phyloP scores from a whole-genome alignment of 2,797 vertebrate species.

The Pristis pectinata region DNA sequence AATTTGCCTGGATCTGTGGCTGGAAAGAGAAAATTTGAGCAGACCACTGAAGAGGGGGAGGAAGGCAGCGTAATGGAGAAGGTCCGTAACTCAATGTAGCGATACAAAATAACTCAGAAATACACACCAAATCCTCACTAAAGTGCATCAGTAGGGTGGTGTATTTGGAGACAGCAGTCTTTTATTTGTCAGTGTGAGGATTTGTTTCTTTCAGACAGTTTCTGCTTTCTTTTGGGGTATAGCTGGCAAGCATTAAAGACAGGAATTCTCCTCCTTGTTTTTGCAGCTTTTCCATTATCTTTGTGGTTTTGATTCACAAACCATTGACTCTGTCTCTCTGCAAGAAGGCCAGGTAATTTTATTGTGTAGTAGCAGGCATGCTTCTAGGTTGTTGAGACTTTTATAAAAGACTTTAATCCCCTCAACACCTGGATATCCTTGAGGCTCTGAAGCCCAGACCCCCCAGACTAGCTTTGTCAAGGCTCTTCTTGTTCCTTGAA shows the following conservation, averaged over 20 bases:
- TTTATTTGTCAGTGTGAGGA: background rate
- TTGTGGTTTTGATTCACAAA: slow-evolving; percentile 17
- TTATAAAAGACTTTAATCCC: slow-evolving; percentile 28
- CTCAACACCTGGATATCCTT: slow-evolving; percentile 33
- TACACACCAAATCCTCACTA: background rate
- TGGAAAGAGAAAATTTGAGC: background rate
- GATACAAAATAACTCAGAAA: background rate
- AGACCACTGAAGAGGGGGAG: background rate
- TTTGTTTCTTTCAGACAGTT: background rate
- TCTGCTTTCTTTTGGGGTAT: background rate
- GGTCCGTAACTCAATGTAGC: background rate
- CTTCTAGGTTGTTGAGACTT: background rate
- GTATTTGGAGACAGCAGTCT: background rate
- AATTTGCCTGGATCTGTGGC: background rate
- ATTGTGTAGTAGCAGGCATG: background rate
- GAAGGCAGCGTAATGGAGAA: background rate
- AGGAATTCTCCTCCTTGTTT: background rate
- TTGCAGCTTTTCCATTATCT: background rate
- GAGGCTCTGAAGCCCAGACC: slow-evolving; percentile 23
- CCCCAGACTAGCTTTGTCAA: slow-evolving; percentile 13
- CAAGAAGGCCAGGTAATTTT: background rate
- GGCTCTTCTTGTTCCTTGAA: slow-evolving; percentile 34
- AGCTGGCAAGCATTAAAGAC: background rate
- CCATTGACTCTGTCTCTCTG: background rate
- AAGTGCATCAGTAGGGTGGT: background rate